A percentile compares a stretch with the other conserved stretches of the same genome.
These are phyloP conservation scores for Melanargia galathea DNA, from an alignment of 2,888 invertebrate genomes.

Conservation along the genomic window DNA sequence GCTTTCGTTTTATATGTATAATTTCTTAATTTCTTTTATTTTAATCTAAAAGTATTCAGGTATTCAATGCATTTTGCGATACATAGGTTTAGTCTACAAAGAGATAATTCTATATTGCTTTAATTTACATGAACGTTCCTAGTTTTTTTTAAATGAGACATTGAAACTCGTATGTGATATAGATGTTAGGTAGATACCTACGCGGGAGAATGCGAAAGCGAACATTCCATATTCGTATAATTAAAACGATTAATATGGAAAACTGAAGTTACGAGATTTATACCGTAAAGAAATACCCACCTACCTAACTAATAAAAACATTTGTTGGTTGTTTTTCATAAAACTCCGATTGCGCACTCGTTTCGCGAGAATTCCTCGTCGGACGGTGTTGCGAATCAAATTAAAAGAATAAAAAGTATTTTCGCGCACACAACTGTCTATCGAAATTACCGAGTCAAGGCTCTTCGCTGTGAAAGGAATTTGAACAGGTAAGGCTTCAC, in stretches of 20 bases:
- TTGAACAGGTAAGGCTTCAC: conserved; percentile 39
- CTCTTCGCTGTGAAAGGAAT: conserved; percentile 37
- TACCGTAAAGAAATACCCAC: background rate
- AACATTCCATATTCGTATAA: conserved; percentile 6
- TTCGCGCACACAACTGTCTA: conserved; percentile 33
- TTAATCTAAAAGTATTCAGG: too few species aligned
- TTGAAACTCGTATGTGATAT: background rate
- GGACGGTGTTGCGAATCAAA: conserved; percentile 51
- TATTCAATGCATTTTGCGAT: too few species aligned
- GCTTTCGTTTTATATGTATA: too few species aligned
- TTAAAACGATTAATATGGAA: conserved; percentile 2
- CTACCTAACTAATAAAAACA: too few species aligned
- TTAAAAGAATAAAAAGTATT: conserved; percentile 44
- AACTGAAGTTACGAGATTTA: background rate
- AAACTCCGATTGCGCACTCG: conserved; percentile 62
- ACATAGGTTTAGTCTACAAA: too few species aligned
- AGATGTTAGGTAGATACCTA: background rate
- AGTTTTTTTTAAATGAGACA: background rate
- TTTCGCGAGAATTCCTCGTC: conserved; percentile 66
- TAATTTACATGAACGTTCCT: background rate
- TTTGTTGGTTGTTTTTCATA: conserved; percentile 37
- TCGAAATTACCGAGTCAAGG: conserved; percentile 40
- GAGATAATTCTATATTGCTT: too few species aligned
- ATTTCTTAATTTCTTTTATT: too few species aligned
- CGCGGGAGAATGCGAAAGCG: conserved; percentile 5